A percentile compares a stretch with the other conserved stretches of the same genome.
Conservation (phyloP, 2,113 vertebrate species). For the Apus apus region DNA sequence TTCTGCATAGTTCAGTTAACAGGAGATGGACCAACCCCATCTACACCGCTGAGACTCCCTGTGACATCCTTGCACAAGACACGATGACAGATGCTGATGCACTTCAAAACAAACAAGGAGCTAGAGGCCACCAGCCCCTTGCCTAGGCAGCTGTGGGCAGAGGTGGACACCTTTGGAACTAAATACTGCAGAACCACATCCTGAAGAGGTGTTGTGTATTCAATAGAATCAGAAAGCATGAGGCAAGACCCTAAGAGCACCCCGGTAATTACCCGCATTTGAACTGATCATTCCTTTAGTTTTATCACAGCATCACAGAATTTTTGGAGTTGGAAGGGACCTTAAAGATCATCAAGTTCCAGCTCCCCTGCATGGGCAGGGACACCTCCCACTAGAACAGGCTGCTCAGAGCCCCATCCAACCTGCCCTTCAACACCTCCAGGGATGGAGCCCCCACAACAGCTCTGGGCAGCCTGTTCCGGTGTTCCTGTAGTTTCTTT, state of each 20-base stretch:
- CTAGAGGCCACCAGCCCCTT: not conserved
- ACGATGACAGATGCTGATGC: no score
- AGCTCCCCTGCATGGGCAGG: no score
- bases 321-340: no score
- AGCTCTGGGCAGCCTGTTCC: no score
- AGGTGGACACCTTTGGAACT: not conserved
- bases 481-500: rapidly evolving
- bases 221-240: not conserved
- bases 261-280: not conserved
- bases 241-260: not conserved
- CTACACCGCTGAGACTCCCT: no score
- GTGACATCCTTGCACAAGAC: not conserved
- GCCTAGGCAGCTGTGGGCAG: not conserved
- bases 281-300: not conserved
- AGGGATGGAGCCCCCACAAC: no score
- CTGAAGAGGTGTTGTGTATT: not conserved
- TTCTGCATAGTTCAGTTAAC: not conserved
- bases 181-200: not conserved
- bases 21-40: not conserved
- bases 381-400: no score
- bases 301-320: not conserved
- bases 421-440: no score
- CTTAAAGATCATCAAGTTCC: no score
- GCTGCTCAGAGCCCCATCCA: no score
- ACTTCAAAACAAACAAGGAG: not conserved